A percentile compares a stretch with the other conserved stretches of the same genome.
Conservation (phyloP, 37 sponge, comb jelly and placozoan genomes). For the Theonella swinhoei region DNA sequence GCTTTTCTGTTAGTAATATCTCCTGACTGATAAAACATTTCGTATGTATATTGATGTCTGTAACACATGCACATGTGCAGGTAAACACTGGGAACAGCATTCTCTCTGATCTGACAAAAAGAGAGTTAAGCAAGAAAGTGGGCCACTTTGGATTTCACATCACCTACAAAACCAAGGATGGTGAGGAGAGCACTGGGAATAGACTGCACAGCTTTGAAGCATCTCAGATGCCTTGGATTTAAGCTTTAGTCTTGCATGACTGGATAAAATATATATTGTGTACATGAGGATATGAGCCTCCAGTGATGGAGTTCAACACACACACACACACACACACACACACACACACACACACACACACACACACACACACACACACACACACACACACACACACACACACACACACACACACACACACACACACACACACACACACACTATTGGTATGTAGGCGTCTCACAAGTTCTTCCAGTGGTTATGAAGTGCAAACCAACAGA, state of each 20-base stretch:
- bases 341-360: neutral
- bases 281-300: neutral
- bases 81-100: constrained; percentile 76
- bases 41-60: no score
- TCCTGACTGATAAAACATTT: neutral
- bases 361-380: constrained; percentile 16
- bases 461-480: constrained; percentile 17
- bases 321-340: neutral
- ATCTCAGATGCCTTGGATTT: no score
- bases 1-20: constrained; percentile 1
- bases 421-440: neutral
- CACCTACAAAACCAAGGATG: constrained; percentile 20
- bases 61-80: no score
- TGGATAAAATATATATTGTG: neutral
- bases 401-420: neutral
- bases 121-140: constrained; percentile 76
- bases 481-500: constrained; percentile 75
- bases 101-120: constrained; percentile 76
- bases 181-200: neutral
- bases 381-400: neutral
- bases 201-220: no score
- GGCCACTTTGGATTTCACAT: constrained; percentile 79
- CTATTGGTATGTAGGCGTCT: no score
- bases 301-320: neutral
- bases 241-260: neutral